Percentiles rank a stretch among this genome's conserved stretches.
These are phyloP conservation scores for Epirrita christyi DNA, from an alignment of 2,888 invertebrate species.

Conservation along the genomic window DNA sequence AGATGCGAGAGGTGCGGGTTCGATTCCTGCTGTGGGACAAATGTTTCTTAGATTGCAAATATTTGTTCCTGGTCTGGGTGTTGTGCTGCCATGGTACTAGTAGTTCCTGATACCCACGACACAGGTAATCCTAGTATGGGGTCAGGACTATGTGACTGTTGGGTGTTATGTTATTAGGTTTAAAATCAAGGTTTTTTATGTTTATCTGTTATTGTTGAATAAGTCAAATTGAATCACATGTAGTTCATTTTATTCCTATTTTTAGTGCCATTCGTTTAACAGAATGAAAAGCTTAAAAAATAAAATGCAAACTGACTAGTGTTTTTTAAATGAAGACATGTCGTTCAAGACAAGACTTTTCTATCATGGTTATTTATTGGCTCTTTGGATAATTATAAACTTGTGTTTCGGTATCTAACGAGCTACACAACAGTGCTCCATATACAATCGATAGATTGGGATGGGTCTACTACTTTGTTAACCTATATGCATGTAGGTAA, in stretches of 20 bases:
- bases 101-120: no score
- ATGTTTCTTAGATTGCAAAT: no score
- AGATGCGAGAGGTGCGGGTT: no score
- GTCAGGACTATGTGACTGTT: no score
- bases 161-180: conserved; percentile 1
- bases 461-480: no score
- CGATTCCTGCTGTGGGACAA: no score
- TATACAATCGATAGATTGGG: no score
- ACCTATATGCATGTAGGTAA: no score
- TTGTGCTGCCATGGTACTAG: no score
- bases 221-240: conserved; percentile 22
- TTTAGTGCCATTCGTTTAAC: conserved; percentile 20
- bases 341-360: neutral
- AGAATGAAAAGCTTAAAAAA: conserved; percentile 1
- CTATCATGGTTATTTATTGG: neutral
- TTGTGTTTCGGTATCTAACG: neutral
- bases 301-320: conserved; percentile 18
- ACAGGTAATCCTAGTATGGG: no score
- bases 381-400: neutral
- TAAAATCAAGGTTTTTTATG: conserved; percentile 16
- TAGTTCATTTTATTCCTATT: conserved; percentile 2
- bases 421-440: no score
- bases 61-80: no score
- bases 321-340: conserved; percentile 11
- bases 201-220: conserved; percentile 5